These are phyloP conservation scores for Hoplostethus mediterraneus DNA, from an alignment of 2,797 vertebrate species.

Conservation along the genomic window DNA sequence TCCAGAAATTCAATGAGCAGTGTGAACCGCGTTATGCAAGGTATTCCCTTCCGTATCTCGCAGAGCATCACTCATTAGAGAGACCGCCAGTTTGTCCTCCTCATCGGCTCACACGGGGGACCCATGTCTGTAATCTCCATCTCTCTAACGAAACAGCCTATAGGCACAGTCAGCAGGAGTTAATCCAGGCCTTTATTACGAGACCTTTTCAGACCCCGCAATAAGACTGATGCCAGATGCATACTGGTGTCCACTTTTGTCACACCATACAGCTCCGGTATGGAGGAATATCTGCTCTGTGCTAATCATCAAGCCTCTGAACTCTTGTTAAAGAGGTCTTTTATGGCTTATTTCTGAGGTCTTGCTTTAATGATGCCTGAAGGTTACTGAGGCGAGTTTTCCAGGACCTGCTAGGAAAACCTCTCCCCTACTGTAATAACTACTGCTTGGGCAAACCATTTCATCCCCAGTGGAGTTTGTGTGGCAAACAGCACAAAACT, in stretches of 20 bases:
- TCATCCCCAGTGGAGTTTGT: background rate
- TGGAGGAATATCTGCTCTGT: slow-evolving; percentile 18
- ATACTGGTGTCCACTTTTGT: slow-evolving; percentile 32
- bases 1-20: slow-evolving; percentile 6
- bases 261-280: slow-evolving; percentile 16
- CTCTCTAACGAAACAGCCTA: slow-evolving; percentile 46
- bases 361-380: slow-evolving; percentile 52
- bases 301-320: slow-evolving; percentile 28
- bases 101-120: slow-evolving; percentile 15
- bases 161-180: slow-evolving; percentile 44
- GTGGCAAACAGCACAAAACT: background rate
- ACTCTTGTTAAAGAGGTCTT: slow-evolving; percentile 31
- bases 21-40: background rate
- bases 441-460: slow-evolving; percentile 3
- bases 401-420: background rate
- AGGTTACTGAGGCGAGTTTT: slow-evolving; percentile 27
- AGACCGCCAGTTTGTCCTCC: slow-evolving; percentile 8
- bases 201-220: slow-evolving; percentile 33
- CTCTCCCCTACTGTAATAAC: background rate
- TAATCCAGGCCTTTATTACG: slow-evolving; percentile 51
- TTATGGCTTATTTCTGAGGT: slow-evolving; percentile 32
- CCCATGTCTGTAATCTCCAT: slow-evolving; percentile 9
- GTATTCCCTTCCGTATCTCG: background rate
- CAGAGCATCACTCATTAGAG: slow-evolving; percentile 11
- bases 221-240: slow-evolving; percentile 52